Conservation (phyloP, 2,888 invertebrate species). For the Athetis lepigone region DNA sequence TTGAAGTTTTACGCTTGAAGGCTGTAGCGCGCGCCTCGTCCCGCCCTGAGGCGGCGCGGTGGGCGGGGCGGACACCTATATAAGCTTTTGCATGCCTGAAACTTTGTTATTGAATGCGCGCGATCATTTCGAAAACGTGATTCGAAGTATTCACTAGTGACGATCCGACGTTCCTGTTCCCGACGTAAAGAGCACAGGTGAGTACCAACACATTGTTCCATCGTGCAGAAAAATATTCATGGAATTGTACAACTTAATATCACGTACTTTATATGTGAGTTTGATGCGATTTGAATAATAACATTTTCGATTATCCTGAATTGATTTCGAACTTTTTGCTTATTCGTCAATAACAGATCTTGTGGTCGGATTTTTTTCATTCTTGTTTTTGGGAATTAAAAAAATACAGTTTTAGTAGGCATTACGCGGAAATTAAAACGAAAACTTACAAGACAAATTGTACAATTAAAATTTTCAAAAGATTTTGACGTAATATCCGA, state of each 20-base stretch:
- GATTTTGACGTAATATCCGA: background rate
- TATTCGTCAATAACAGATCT: slow-evolving; percentile 7
- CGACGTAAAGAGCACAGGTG: slow-evolving; percentile 68
- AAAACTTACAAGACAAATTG: background rate
- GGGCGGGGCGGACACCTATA: slow-evolving; percentile 87
- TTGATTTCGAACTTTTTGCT: slow-evolving; percentile 28
- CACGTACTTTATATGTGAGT: slow-evolving; percentile 40
- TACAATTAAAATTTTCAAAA: background rate
- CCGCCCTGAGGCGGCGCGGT: slow-evolving; percentile 83
- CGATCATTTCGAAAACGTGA: slow-evolving; percentile 79
- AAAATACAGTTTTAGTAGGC: no score
- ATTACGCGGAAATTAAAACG: background rate
- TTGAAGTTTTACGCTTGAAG: slow-evolving; percentile 70
- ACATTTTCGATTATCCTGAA: slow-evolving; percentile 42
- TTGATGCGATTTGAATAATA: slow-evolving; percentile 30
- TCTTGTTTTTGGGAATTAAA: no score
- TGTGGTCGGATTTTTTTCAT: background rate
- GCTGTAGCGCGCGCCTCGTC: slow-evolving; percentile 68
- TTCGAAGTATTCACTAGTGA: slow-evolving; percentile 68
- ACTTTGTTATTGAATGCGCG: slow-evolving; percentile 87
- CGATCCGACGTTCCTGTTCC: slow-evolving; percentile 60
- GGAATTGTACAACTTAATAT: slow-evolving; percentile 35
- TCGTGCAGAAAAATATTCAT: slow-evolving; percentile 58
- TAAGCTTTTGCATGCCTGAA: slow-evolving; percentile 83
- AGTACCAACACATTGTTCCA: slow-evolving; percentile 58